These are phyloP conservation scores for Trypoxylon attenuatum DNA, from an alignment of 2,888 invertebrate species.

Conservation along the genomic window DNA sequence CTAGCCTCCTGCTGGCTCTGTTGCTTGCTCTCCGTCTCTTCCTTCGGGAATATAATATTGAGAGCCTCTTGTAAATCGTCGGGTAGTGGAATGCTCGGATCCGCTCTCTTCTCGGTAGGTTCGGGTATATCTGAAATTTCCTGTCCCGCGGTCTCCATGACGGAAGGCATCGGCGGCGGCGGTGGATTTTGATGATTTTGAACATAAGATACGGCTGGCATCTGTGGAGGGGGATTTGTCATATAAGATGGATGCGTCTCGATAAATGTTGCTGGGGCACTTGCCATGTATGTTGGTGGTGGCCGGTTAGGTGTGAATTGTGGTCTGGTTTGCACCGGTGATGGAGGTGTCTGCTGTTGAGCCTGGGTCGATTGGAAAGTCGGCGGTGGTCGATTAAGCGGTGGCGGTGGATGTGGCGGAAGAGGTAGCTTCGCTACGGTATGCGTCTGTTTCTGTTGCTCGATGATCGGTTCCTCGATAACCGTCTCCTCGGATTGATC, in stretches of 20 bases:
- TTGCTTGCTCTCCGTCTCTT: slow-evolving; percentile 67
- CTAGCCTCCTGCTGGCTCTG: slow-evolving; percentile 59
- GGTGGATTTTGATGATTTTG: slow-evolving; percentile 49
- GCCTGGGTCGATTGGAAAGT: slow-evolving; percentile 48
- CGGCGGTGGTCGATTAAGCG: slow-evolving; percentile 56
- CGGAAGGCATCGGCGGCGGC: slow-evolving; percentile 50
- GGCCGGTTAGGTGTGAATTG: slow-evolving; percentile 62
- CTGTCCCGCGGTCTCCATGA: slow-evolving; percentile 15
- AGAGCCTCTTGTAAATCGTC: slow-evolving; percentile 82
- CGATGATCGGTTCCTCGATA: slow-evolving; percentile 65
- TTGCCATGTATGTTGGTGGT: slow-evolving; percentile 60
- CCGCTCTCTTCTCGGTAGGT: slow-evolving; percentile 72
- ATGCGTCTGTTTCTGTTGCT: slow-evolving; percentile 47
- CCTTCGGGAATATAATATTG: slow-evolving; percentile 81
- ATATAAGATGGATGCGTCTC: slow-evolving; percentile 51
- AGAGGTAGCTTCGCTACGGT: slow-evolving; percentile 44
- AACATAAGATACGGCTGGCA: slow-evolving; percentile 36
- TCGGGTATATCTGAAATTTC: slow-evolving; percentile 75
- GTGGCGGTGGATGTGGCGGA: slow-evolving; percentile 53
- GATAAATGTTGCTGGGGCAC: slow-evolving; percentile 50
- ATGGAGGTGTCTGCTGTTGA: neutral
- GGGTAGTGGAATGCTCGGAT: slow-evolving; percentile 76
- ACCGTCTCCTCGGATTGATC: slow-evolving; percentile 69
- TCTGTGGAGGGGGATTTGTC: slow-evolving; percentile 48
- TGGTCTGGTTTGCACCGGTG: slow-evolving; percentile 28